Percentiles rank a stretch among this genome's conserved stretches.
Conservation (phyloP, 2,113 vertebrate genomes). For the Pholis gunnellus region DNA sequence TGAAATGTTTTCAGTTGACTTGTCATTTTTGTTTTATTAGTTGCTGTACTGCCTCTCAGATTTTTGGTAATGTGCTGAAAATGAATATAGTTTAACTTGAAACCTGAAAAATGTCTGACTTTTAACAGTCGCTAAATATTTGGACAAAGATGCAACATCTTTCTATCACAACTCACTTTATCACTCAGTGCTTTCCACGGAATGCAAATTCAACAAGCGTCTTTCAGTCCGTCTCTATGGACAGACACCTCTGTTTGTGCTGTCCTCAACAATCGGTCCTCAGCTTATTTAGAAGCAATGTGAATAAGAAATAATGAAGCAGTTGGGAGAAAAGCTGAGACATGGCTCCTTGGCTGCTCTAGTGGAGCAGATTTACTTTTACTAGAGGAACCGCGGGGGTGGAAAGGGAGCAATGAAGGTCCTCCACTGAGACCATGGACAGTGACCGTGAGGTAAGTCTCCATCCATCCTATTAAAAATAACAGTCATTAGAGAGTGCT, state of each 20-base stretch:
- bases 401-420: neutral
- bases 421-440: conserved; percentile 10
- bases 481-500: neutral
- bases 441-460: neutral
- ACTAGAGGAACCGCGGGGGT: neutral
- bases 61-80: neutral
- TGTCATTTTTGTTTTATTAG: neutral
- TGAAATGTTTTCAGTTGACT: neutral
- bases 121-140: conserved; percentile 6
- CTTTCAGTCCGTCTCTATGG: neutral
- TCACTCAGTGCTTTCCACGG: conserved; percentile 1
- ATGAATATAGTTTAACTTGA: neutral
- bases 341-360: conserved; percentile 15
- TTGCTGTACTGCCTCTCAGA: neutral
- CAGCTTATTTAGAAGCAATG: conserved; percentile 37
- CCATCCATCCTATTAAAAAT: neutral
- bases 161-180: conserved; percentile 12
- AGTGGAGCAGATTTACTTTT: conserved; percentile 49
- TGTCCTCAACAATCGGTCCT: conserved; percentile 41
- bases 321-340: conserved; percentile 30
- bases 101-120: neutral
- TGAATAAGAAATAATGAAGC: conserved; percentile 48
- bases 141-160: conserved; percentile 10
- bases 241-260: conserved; percentile 20
- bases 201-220: neutral